A percentile compares a stretch with the other conserved stretches of the same genome.
These are phyloP conservation scores for Drosophila virilis DNA, from an alignment of 1,140 invertebrate species.

Conservation along the genomic window DNA sequence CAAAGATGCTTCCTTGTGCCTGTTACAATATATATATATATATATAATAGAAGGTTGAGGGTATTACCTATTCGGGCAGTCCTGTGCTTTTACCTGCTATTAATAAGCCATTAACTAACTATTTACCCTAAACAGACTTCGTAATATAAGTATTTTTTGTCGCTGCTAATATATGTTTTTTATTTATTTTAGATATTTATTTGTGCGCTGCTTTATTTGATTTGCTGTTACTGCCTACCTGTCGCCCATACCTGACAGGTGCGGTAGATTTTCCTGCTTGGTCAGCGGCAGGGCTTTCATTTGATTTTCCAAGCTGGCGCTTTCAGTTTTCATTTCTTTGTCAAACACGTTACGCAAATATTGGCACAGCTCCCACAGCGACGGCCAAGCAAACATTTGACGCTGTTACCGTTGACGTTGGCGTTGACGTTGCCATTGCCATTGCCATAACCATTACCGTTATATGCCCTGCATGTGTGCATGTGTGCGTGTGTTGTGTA, in stretches of 20 bases:
- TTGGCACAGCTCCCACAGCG: conserved; percentile 78
- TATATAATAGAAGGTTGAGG: too few species aligned
- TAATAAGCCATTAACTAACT: too few species aligned
- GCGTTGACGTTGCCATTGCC: conserved; percentile 5
- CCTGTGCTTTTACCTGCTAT: too few species aligned
- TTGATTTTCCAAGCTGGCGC: conserved; percentile 82
- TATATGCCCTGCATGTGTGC: conserved; percentile 19
- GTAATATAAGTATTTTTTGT: too few species aligned
- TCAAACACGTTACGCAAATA: conserved; percentile 83
- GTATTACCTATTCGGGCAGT: too few species aligned
- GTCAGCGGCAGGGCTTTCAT: conserved; percentile 51
- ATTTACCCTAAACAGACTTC: too few species aligned
- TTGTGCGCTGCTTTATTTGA: not conserved
- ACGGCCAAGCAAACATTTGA: conserved; percentile 70
- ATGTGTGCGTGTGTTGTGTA: not conserved
- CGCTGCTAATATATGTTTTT: too few species aligned
- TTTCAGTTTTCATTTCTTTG: conserved; percentile 83
- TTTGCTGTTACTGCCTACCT: conserved; percentile 1
- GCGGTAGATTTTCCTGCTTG: conserved; percentile 1
- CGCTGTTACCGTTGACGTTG: conserved; percentile 50
- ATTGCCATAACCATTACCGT: conserved; percentile 54
- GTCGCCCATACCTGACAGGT: too few species aligned
- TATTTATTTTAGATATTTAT: too few species aligned
- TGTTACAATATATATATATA: too few species aligned
- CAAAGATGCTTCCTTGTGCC: too few species aligned